These are phyloP conservation scores for Anseranas semipalmata DNA, from an alignment of 2,113 vertebrate genomes.

Conservation along the genomic window DNA sequence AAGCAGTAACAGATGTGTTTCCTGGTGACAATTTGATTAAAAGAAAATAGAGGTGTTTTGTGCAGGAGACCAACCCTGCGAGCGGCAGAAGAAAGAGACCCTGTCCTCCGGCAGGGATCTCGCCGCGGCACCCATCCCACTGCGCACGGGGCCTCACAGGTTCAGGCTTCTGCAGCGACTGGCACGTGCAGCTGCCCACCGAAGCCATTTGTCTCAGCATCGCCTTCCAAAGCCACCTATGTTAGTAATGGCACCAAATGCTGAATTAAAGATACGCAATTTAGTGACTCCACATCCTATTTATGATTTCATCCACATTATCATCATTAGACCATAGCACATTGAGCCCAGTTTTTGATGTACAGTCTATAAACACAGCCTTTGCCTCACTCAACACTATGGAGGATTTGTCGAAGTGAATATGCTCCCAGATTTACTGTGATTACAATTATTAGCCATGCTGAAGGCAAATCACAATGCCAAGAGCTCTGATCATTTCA, in stretches of 20 bases:
- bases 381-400: background rate
- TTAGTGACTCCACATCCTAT: background rate
- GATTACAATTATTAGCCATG: background rate
- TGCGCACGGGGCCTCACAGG: too few relatives aligned
- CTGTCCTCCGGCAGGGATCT: background rate
- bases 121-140: rapidly evolving
- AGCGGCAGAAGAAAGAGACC: background rate
- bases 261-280: background rate
- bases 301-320: rapidly evolving
- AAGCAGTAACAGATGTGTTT: constrained; percentile 53
- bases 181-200: too few relatives aligned
- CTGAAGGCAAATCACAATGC: background rate
- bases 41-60: constrained; percentile 11
- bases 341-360: rapidly evolving
- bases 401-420: background rate
- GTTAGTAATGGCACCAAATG: too few relatives aligned
- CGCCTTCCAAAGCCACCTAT: too few relatives aligned
- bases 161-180: too few relatives aligned
- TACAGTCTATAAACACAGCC: rapidly evolving
- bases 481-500: rapidly evolving
- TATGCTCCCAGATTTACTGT: background rate
- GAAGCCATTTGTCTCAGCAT: too few relatives aligned
- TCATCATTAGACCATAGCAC: rapidly evolving
- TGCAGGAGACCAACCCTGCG: background rate
- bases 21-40: constrained; percentile 64